A percentile compares a stretch with the other conserved stretches of the same genome.
These are phyloP conservation scores for Cryptotis parvus DNA, from an alignment of 2,113 vertebrate genomes.

Conservation along the genomic window DNA sequence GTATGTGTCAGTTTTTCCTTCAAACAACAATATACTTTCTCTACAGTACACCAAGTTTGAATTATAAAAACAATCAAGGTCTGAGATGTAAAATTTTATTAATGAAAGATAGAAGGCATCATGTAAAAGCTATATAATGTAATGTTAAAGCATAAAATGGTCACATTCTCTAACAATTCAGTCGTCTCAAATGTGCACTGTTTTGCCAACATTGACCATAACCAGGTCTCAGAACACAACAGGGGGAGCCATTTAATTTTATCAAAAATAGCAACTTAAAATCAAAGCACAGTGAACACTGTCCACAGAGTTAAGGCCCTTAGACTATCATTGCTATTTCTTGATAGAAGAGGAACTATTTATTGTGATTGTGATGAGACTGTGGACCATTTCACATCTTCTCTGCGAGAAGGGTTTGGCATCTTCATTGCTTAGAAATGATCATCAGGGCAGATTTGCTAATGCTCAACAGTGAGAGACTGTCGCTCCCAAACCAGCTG, in stretches of 20 bases:
- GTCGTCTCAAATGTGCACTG: not conserved
- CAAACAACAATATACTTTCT: not conserved
- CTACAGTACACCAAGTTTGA: not conserved
- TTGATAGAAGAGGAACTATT: conserved; percentile 16
- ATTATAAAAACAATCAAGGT: not conserved
- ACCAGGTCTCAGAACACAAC: not conserved
- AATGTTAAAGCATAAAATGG: not conserved
- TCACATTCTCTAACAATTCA: conserved; percentile 16
- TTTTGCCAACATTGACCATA: not conserved
- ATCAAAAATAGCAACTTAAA: not conserved
- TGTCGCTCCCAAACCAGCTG: not conserved
- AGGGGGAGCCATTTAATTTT: not conserved
- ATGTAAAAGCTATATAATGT: not conserved
- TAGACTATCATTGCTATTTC: not conserved
- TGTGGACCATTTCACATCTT: not conserved
- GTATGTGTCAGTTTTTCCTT: not conserved
- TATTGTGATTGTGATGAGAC: not conserved
- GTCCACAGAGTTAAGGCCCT: not conserved
- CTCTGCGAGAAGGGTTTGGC: not conserved
- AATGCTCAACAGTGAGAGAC: not conserved
- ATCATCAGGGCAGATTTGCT: not conserved
- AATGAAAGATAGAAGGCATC: conserved; percentile 40
- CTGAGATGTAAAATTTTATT: conserved; percentile 14
- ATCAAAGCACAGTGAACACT: not conserved
- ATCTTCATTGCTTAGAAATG: conserved; percentile 19